phyloP scores from a whole-genome alignment of 2,888 invertebrate genomes.

The Plusia festucae region DNA sequence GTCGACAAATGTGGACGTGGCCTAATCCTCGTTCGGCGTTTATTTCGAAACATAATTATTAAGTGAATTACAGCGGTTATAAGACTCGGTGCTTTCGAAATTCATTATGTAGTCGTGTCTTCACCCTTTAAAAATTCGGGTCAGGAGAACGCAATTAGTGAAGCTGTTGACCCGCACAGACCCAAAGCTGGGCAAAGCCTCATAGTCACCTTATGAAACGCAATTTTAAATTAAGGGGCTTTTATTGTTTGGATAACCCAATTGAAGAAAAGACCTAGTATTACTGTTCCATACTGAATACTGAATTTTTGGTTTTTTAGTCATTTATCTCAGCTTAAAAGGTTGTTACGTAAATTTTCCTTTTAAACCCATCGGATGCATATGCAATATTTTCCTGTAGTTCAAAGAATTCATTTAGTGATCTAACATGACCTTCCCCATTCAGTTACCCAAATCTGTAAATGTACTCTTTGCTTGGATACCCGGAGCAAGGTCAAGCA shows the following conservation, averaged over 20 bases:
- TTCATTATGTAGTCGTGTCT: slow-evolving; percentile 51
- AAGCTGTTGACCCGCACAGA: not conserved
- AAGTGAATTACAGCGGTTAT: slow-evolving; percentile 54
- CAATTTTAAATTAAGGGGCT: not conserved
- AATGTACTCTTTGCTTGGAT: slow-evolving; percentile 35
- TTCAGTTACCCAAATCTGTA: slow-evolving; percentile 33
- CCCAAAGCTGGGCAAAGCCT: not conserved
- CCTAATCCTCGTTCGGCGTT: slow-evolving; percentile 54
- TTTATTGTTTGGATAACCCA: slow-evolving; percentile 2
- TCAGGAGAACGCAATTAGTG: slow-evolving; percentile 19
- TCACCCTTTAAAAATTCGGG: slow-evolving; percentile 43
- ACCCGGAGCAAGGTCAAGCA: slow-evolving; percentile 44
- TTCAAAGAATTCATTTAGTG: not conserved
- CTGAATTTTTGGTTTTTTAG: too few relatives aligned
- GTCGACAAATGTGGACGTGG: slow-evolving; percentile 60
- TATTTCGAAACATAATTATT: slow-evolving; percentile 61
- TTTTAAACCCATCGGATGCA: too few relatives aligned
- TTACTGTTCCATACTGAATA: too few relatives aligned
- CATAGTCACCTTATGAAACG: not conserved
- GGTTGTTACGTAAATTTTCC: too few relatives aligned
- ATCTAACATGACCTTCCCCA: slow-evolving; percentile 44
- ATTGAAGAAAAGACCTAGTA: not conserved
- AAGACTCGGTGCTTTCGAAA: slow-evolving; percentile 42
- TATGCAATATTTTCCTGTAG: not conserved
- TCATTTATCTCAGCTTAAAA: too few relatives aligned